These are phyloP conservation scores for Nectonema munidae DNA, from an alignment of 2,888 invertebrate species.

Conservation along the genomic window DNA sequence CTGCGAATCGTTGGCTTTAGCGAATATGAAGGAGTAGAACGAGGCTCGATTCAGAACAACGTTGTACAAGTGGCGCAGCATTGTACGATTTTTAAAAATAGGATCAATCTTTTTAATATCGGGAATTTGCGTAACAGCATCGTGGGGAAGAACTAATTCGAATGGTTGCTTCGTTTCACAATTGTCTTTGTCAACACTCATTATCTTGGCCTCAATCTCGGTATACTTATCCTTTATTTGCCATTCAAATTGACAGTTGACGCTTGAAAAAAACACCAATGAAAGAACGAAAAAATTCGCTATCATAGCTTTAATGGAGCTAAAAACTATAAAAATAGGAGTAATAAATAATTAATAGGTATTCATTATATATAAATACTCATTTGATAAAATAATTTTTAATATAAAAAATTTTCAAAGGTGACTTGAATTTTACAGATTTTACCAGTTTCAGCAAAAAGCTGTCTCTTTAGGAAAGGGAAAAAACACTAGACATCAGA, in stretches of 20 bases:
- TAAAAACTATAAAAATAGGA: no score
- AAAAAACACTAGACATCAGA: no score
- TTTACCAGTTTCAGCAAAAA: no score
- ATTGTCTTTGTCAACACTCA: constrained; percentile 48
- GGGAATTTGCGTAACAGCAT: constrained; percentile 56
- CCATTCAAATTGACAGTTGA: constrained; percentile 50
- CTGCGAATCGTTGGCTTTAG: constrained; percentile 56
- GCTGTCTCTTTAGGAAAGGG: no score
- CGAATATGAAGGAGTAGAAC: constrained; percentile 70
- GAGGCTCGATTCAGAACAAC: constrained; percentile 78
- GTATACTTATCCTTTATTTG: constrained; percentile 58
- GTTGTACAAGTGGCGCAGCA: constrained; percentile 61
- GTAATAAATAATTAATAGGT: no score
- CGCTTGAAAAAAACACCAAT: constrained; percentile 14
- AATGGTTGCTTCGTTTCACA: constrained; percentile 53
- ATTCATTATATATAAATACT: no score
- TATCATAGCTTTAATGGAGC: no score
- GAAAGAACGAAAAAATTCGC: no score
- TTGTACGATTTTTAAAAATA: constrained; percentile 66
- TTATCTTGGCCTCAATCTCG: constrained; percentile 46
- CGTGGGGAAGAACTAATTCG: constrained; percentile 46
- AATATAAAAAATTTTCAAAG: no score
- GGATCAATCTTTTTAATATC: constrained; percentile 74
- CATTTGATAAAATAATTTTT: no score
- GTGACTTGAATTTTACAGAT: no score